Evolutionary conservation across 2,888 invertebrate genomes (phyloP).

Genomic region (Hypolimnas misippus): DNA sequence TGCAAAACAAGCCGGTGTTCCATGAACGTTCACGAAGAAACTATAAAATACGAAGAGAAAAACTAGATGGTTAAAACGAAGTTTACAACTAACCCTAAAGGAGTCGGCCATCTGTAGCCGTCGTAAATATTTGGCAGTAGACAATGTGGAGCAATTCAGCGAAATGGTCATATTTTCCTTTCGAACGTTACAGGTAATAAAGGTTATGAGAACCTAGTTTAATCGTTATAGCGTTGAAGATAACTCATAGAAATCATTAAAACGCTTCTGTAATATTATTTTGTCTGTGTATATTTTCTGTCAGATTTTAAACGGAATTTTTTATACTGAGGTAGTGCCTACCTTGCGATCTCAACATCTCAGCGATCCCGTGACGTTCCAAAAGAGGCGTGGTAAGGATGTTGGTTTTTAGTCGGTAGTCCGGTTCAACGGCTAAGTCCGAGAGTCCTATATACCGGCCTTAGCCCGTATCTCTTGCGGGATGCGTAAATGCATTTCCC

Average conservation of each 20-base stretch:
- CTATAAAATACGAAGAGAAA: constrained; percentile 15
- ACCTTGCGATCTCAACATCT: too few relatives aligned
- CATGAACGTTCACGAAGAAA: background rate
- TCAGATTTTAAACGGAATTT: too few relatives aligned
- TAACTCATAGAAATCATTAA: background rate
- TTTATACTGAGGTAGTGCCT: too few relatives aligned
- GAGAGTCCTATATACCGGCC: too few relatives aligned
- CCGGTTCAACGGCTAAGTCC: too few relatives aligned
- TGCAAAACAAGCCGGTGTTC: background rate
- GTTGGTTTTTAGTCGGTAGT: too few relatives aligned
- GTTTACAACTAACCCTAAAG: constrained; percentile 36
- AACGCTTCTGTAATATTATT: too few relatives aligned
- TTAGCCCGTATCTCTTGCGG: too few relatives aligned
- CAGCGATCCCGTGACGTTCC: too few relatives aligned
- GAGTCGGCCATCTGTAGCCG: constrained; percentile 15
- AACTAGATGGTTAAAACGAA: constrained; percentile 35
- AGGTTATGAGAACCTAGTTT: constrained; percentile 1
- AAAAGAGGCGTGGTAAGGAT: too few relatives aligned
- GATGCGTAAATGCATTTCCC: too few relatives aligned
- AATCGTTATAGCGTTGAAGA: background rate
- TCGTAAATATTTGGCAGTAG: constrained; percentile 3
- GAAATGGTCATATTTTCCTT: constrained; percentile 1
- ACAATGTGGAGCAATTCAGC: background rate
- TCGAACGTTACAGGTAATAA: background rate
- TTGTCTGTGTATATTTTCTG: too few relatives aligned